phyloP scores from a whole-genome alignment of 2,113 vertebrate genomes.

The Bubalus kerabau region DNA sequence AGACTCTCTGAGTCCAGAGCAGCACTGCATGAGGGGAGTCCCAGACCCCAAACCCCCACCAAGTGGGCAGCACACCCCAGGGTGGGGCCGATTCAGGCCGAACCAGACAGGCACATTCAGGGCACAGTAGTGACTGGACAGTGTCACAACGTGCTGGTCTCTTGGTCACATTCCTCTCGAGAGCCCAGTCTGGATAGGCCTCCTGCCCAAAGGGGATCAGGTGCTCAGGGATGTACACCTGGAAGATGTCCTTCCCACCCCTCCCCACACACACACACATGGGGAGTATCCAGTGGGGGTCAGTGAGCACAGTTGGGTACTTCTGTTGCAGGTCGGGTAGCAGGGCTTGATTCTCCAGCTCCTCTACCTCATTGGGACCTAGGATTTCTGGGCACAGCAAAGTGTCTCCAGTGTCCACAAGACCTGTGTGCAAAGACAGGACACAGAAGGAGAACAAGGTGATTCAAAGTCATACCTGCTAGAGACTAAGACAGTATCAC shows the following conservation, averaged over 20 bases:
- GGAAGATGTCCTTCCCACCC: background rate
- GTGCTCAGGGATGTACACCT: background rate
- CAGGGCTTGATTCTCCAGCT: background rate
- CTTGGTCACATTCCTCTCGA: background rate
- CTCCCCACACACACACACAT: background rate
- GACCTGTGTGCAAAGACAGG: slow-evolving; percentile 67
- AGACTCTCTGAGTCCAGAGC: background rate
- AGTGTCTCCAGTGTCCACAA: slow-evolving; percentile 80
- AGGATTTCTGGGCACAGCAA: background rate
- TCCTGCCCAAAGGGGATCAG: background rate
- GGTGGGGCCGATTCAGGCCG: fast-evolving
- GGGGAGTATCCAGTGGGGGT: slow-evolving; percentile 86
- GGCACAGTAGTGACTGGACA: fast-evolving
- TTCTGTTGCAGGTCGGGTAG: slow-evolving; percentile 73
- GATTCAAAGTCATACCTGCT: fast-evolving
- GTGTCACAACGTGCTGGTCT: background rate
- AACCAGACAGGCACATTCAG: no score
- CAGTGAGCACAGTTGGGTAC: slow-evolving; percentile 86
- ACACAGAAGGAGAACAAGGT: no score
- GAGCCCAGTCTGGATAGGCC: background rate
- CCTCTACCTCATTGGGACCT: background rate
- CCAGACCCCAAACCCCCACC: no score
- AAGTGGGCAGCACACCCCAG: no score
- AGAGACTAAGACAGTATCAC: background rate
- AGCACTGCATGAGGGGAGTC: background rate